Conservation (phyloP, 2,888 invertebrate species). For the Thymelicus lineola region DNA sequence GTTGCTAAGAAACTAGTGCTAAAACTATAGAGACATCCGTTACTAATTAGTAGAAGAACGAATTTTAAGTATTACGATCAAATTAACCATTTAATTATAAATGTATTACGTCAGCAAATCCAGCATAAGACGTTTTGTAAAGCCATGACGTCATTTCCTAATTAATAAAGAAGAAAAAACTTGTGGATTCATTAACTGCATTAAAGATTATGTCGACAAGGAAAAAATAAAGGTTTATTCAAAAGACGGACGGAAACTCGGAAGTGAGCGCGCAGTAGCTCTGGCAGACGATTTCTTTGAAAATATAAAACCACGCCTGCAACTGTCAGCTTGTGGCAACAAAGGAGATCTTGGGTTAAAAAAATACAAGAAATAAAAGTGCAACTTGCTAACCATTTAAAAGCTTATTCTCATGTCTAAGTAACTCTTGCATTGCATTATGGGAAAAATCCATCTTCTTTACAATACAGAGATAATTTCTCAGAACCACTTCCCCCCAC, state of each 20-base stretch:
- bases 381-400: not conserved
- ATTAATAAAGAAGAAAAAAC: not conserved
- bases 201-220: constrained; percentile 9
- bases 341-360: constrained; percentile 1
- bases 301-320: constrained; percentile 8
- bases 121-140: no score
- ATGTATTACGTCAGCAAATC: no score
- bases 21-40: not conserved
- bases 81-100: no score
- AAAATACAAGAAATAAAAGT: not conserved
- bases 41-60: not conserved
- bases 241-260: constrained; percentile 17
- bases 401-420: not conserved
- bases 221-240: constrained; percentile 9
- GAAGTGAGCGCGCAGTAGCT: constrained; percentile 3
- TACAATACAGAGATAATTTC: no score
- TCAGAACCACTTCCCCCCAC: no score
- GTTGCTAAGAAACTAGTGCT: no score
- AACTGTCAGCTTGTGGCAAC: constrained; percentile 19
- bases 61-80: no score
- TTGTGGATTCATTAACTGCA: constrained; percentile 9
- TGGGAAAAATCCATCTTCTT: no score
- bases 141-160: no score
- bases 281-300: constrained; percentile 18
- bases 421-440: not conserved